These are phyloP conservation scores for Thrips palmi DNA, from an alignment of 1,140 invertebrate species.

Conservation along the genomic window DNA sequence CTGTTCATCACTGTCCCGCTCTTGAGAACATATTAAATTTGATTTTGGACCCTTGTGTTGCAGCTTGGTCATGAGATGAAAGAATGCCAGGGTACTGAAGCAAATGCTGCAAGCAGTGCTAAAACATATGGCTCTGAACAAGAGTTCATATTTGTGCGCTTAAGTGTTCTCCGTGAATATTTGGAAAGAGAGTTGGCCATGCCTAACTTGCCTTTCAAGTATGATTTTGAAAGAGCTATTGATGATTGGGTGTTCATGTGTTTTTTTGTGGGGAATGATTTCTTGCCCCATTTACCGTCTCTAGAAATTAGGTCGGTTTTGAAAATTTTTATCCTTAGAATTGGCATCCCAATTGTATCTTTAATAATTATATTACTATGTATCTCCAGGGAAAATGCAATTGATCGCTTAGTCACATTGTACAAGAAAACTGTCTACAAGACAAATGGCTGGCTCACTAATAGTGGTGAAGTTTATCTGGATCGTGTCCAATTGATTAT, in stretches of 20 bases:
- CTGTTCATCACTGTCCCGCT: not conserved
- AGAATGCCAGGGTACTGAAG: conserved; percentile 58
- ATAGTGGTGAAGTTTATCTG: conserved; percentile 85
- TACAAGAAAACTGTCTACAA: conserved; percentile 94
- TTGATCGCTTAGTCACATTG: conserved; percentile 81
- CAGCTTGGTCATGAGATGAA: conserved; percentile 79
- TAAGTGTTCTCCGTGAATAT: conserved; percentile 90
- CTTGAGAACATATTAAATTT: not conserved
- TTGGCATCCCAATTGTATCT: too few relatives aligned
- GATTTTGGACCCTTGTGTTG: not conserved
- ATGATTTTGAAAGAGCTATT: conserved; percentile 73
- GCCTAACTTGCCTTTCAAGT: conserved; percentile 83
- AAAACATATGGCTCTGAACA: conserved; percentile 44
- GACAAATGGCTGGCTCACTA: conserved; percentile 89
- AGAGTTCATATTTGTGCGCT: conserved; percentile 75
- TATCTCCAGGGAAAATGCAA: conserved; percentile 93
- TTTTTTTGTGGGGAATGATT: conserved; percentile 99
- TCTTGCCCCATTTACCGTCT: conserved; percentile 94
- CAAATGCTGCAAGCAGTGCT: conserved; percentile 16
- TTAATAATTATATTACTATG: too few relatives aligned
- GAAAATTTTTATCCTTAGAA: too few relatives aligned
- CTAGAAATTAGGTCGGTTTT: too few relatives aligned
- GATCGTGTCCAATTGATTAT: conserved; percentile 88
- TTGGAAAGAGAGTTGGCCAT: conserved; percentile 78
- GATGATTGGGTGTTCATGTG: conserved; percentile 99